A percentile compares a stretch with the other conserved stretches of the same genome.
These are phyloP conservation scores for Ruditapes philippinarum DNA, from an alignment of 1,140 invertebrate species.

Conservation along the genomic window DNA sequence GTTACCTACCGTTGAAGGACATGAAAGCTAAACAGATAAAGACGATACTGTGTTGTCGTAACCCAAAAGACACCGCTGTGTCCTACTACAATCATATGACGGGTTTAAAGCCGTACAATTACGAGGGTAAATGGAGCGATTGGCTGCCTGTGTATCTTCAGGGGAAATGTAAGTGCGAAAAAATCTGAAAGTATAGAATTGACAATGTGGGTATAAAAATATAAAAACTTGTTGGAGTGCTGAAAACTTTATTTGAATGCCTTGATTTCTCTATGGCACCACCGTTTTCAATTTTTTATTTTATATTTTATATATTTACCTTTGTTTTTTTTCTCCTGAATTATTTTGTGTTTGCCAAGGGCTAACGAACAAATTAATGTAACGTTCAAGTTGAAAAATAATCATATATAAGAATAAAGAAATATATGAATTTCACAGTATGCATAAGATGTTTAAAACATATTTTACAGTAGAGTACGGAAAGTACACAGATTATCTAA, in stretches of 20 bases:
- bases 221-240: neutral
- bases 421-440: no score
- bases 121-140: constrained; percentile 28
- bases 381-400: no score
- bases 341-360: no score
- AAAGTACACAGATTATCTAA: constrained; percentile 25
- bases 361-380: no score
- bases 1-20: constrained; percentile 23
- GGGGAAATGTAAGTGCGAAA: constrained; percentile 34
- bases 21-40: constrained; percentile 31
- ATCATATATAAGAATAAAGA: no score
- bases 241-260: neutral
- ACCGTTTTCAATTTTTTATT: no score
- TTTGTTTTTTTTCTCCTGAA: no score
- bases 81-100: constrained; percentile 50
- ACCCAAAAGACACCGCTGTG: constrained; percentile 62
- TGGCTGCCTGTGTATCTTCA: constrained; percentile 27
- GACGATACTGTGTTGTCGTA: constrained; percentile 32
- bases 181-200: neutral
- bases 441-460: no score
- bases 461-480: constrained; percentile 50
- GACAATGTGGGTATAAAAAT: neutral
- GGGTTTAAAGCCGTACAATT: neutral
- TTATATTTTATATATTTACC: no score
- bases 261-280: neutral